A percentile compares a stretch with the other conserved stretches of the same genome.
phyloP scores from a whole-genome alignment of 2,113 vertebrate genomes.

The Dendrocopos noguchii region DNA sequence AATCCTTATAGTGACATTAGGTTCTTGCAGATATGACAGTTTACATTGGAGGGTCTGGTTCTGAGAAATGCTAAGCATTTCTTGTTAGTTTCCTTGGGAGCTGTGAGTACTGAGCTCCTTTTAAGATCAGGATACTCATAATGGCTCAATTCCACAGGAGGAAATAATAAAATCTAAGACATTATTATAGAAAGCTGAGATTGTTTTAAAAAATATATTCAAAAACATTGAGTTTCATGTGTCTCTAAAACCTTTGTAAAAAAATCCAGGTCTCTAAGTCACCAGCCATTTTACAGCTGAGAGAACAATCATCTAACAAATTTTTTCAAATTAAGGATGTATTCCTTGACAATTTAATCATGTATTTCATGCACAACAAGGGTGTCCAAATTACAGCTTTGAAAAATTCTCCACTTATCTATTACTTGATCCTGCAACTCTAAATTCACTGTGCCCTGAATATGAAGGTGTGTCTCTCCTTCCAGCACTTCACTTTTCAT shows the following conservation, averaged over 20 bases:
- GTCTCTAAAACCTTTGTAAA: background rate
- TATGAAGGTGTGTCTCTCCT: background rate
- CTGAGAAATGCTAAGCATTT: background rate
- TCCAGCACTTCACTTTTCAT: background rate
- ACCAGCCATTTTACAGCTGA: background rate
- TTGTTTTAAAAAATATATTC: background rate
- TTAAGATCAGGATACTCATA: background rate
- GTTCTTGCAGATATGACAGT: background rate
- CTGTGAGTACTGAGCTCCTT: background rate
- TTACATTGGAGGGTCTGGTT: background rate
- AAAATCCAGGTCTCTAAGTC: background rate
- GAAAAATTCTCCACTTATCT: background rate
- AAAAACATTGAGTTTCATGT: background rate
- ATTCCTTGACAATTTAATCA: background rate
- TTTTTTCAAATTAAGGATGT: background rate
- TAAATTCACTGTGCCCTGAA: background rate
- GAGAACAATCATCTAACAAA: background rate
- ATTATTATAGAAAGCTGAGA: background rate
- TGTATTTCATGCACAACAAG: background rate
- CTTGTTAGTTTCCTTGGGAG: background rate
- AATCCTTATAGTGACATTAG: background rate
- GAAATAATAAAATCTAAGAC: constrained; percentile 24
- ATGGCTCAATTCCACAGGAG: background rate
- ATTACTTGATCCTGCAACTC: background rate
- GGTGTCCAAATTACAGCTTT: background rate